Conservation (phyloP, 1,140 invertebrate species). For the Trichonephila inaurata region DNA sequence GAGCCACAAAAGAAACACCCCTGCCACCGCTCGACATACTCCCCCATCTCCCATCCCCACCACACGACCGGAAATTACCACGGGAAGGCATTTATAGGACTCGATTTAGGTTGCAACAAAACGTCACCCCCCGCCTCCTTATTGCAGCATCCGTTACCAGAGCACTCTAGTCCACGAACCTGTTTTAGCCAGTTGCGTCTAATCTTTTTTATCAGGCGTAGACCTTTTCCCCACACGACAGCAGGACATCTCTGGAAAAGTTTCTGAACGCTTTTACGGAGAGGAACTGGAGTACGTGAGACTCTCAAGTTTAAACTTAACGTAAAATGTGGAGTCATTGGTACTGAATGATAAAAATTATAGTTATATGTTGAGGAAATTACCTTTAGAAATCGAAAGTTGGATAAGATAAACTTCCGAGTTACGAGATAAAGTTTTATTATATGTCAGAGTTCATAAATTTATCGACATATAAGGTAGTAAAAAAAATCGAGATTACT, state of each 20-base stretch:
- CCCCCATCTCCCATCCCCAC: constrained; percentile 11
- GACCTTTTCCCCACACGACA: constrained; percentile 17
- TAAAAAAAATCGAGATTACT: too few relatives aligned
- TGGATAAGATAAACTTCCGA: neutral
- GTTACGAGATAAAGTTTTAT: too few relatives aligned
- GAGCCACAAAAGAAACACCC: constrained; percentile 66
- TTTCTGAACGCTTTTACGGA: neutral
- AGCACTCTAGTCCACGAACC: neutral
- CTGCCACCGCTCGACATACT: neutral
- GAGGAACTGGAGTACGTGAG: neutral
- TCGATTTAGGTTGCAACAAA: constrained; percentile 66
- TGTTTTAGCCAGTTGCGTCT: constrained; percentile 25
- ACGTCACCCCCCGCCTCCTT: neutral
- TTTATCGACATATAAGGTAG: too few relatives aligned
- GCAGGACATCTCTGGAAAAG: neutral
- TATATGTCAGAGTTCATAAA: too few relatives aligned
- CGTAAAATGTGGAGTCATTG: neutral
- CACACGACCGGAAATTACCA: constrained; percentile 70
- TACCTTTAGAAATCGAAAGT: neutral
- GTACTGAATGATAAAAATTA: neutral
- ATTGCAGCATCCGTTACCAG: neutral
- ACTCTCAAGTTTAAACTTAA: neutral
- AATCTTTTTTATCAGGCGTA: constrained; percentile 15
- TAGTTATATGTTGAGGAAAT: neutral
- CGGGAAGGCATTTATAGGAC: constrained; percentile 72